Percentiles rank a stretch among this genome's conserved stretches.
Evolutionary conservation across 2,888 invertebrate species (phyloP).

Genomic region (Drosophila prolongata): DNA sequence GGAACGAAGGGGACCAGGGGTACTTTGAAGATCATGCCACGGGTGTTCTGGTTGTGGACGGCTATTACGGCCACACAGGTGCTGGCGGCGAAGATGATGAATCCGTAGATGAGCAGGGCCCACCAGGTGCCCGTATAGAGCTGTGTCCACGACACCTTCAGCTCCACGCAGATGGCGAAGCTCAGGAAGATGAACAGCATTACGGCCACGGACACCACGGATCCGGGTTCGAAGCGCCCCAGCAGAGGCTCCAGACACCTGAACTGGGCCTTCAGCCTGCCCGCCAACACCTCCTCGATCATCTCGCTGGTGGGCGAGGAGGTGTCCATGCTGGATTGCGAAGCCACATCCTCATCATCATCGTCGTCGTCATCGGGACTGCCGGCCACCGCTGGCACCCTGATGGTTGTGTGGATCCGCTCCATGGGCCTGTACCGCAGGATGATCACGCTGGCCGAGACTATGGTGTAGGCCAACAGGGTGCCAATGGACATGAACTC

Average conservation of each 20-base stretch:
- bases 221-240: constrained; percentile 91
- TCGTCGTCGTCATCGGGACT: constrained; percentile 86
- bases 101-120: constrained; percentile 88
- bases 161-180: constrained; percentile 89
- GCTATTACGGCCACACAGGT: constrained; percentile 90
- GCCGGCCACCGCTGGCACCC: constrained; percentile 86
- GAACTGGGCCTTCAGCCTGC: constrained; percentile 90
- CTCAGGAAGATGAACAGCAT: constrained; percentile 89
- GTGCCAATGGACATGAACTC: constrained; percentile 98
- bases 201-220: constrained; percentile 90
- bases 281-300: constrained; percentile 88
- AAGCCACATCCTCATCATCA: constrained; percentile 86
- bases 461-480: constrained; percentile 94
- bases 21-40: constrained; percentile 90
- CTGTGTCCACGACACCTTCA: constrained; percentile 87
- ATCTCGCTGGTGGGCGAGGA: constrained; percentile 85
- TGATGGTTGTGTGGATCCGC: constrained; percentile 83
- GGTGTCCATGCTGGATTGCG: constrained; percentile 87
- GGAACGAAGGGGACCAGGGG: constrained; percentile 93
- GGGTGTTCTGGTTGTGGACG: constrained; percentile 90
- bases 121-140: constrained; percentile 87
- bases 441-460: constrained; percentile 95
- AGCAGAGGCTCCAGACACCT: constrained; percentile 90
- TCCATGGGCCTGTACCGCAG: constrained; percentile 90
- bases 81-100: constrained; percentile 87